Base-by-base conservation (phyloP, 2,113 vertebrate genomes). In the Ramphastos sulfuratus region DNA sequence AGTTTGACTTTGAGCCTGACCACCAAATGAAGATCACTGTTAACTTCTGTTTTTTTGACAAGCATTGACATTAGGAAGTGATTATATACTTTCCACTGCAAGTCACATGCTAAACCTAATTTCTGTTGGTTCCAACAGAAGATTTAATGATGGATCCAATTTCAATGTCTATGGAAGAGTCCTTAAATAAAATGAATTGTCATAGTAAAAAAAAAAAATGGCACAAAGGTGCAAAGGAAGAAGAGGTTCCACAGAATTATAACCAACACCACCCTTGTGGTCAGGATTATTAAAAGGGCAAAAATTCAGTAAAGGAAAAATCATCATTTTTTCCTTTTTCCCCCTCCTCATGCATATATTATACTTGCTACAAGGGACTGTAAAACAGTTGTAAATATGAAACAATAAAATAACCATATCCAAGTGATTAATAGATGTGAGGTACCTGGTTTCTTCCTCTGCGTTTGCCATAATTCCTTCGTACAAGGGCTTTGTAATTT, bases 401-500 rank as follows among this genome's bases (percentile, higher is more conserved):
- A 93, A 54, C 31, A 89, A 76, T 66, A 93, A 67, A 87, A 75
- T 28, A 95, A 88, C 63, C 28, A 87, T 12, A 44, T 33, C 64
- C 46, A 46, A 87, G 12, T 66, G 46, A 91, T 17, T 15, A 85
- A 83, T 59, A 93, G 55, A 44, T 76, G 71, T 25, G 52, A 92
- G 54, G 73, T 94, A 99, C 99, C 98, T 99, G 99, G 92, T 99
- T 99, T 97, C 99, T 98, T 86, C 99, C 99, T 97, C 99, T 98
- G 63, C 99, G 98, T 97, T 98, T 98, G 39, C 99, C 98, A 8
- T 99, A 99, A 97, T 99, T 99, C 48, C 99, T 98, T 94, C 99
- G 98, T 87, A 99, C 99, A 54, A 99, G 97, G 6, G 99, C 99
- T 98, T 99, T 99, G 94, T 98, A 99, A 95, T 99, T 99, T 96